These are phyloP conservation scores for Meloidogyne exigua DNA, from an alignment of 1,140 invertebrate species.

Conservation along the genomic window DNA sequence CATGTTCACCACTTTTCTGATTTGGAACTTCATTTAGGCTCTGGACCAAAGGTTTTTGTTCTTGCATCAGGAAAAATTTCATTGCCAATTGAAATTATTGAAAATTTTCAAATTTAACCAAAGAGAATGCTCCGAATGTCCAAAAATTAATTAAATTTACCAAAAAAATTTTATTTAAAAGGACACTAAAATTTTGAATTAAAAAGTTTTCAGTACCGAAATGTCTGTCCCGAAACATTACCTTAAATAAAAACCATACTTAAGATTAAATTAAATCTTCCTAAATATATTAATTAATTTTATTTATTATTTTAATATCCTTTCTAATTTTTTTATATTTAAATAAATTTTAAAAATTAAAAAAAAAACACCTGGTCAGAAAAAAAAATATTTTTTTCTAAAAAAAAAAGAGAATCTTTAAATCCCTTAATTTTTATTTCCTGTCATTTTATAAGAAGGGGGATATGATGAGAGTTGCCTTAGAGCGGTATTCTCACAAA, in stretches of 20 bases:
- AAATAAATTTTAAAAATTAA: background rate
- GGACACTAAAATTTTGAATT: too few relatives aligned
- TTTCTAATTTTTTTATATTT: too few relatives aligned
- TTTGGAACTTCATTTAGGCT: conserved; percentile 36
- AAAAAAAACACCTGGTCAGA: background rate
- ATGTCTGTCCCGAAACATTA: too few relatives aligned
- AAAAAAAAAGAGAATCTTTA: background rate
- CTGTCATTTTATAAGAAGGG: background rate
- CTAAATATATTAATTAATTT: too few relatives aligned
- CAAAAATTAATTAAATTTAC: too few relatives aligned
- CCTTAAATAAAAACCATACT: too few relatives aligned
- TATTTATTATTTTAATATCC: too few relatives aligned
- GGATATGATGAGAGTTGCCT: background rate
- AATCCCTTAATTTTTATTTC: background rate
- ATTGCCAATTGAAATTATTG: conserved; percentile 31
- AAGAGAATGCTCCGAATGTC: background rate
- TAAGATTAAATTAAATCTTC: too few relatives aligned
- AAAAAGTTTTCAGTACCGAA: too few relatives aligned
- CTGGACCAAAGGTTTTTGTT: conserved; percentile 38
- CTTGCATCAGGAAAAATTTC: conserved; percentile 37
- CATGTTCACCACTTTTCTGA: conserved; percentile 10
- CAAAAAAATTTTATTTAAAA: background rate
- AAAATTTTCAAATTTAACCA: conserved; percentile 14
- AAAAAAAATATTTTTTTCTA: background rate
- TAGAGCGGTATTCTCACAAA: background rate